Base-by-base conservation (phyloP, 2,797 vertebrate genomes). In the Helostoma temminkii region DNA sequence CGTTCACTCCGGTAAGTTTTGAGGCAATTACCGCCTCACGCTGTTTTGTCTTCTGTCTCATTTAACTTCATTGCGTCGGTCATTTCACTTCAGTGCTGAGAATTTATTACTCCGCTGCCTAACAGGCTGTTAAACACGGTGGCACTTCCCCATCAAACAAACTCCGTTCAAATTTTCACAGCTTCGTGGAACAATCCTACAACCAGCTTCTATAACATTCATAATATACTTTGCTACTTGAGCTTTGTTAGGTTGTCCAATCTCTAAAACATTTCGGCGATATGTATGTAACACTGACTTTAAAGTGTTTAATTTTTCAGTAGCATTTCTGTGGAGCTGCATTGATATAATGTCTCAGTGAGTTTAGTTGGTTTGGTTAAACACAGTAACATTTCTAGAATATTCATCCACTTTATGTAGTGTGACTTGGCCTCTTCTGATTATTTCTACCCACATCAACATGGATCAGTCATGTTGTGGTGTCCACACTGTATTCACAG, bases 221-320 rank as follows among this genome's bases (percentile, higher is more conserved):
- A 0, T 4, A 0, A 6, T 3, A n/a, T 41, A 6, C 19, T 26
- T 18, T 0, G 3, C 4, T 0, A 3, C 4, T 3, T 11, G 1
- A 0, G 4, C n/a, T 5, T 3, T 11, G 2, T 0, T 3, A 5
- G 22, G 0, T 0, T 1, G 7, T 1, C 0, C 0, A 7, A 1
- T 11, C 3, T 41, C 2, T 15, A 0, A 0, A 21, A 2, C 9
- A 19, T 1, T 34, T 48, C 68, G 58, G 68, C 41, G 0, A 5
- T 0, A 5, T 2, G 0, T 28, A 2, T 22, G 19, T 12, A 24
- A 26, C 1, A 15, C 14, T n/a, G 5, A 54, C 19, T 56, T 50
- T 5, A 4, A 12, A 3, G 8, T 25, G 21, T 6, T 9, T 54
- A 0, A 3, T 48, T n/a, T 24, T 9, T 15, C 1, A 18, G 28